Conservation (phyloP, 1,140 invertebrate genomes). For the Agraylea sexmaculata region DNA sequence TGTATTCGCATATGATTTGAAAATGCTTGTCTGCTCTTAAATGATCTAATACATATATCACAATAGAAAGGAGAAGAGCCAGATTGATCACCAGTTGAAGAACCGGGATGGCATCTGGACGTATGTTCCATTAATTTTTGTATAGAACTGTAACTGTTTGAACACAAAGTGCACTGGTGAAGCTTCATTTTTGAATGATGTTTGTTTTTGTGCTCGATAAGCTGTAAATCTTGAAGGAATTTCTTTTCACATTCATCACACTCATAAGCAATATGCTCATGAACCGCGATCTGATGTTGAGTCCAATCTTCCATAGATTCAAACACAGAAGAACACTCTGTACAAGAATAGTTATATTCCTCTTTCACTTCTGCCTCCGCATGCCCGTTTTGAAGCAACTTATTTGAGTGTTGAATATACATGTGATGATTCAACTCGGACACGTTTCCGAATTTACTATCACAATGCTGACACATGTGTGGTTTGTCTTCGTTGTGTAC, state of each 20-base stretch:
- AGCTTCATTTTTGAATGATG: conserved; percentile 53
- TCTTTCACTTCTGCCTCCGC: conserved; percentile 27
- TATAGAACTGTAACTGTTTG: conserved; percentile 47
- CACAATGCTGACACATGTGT: conserved; percentile 37
- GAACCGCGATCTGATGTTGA: conserved; percentile 40
- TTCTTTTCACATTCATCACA: conserved; percentile 51
- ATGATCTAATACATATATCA: conserved; percentile 35
- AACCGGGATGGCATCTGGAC: conserved; percentile 32
- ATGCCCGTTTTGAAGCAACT: conserved; percentile 9
- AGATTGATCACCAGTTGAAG: conserved; percentile 14
- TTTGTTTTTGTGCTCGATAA: conserved; percentile 51
- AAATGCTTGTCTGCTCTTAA: conserved; percentile 38
- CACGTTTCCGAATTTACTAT: conserved; percentile 34
- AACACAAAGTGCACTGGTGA: conserved; percentile 47
- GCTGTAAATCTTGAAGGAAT: conserved; percentile 44
- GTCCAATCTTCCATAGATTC: conserved; percentile 41
- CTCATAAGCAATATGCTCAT: conserved; percentile 38
- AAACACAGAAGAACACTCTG: conserved; percentile 43
- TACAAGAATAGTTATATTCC: conserved; percentile 43
- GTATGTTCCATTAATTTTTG: conserved; percentile 44
- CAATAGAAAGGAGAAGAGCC: conserved; percentile 34
- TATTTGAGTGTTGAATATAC: conserved; percentile 33
- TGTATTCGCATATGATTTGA: conserved; percentile 42
- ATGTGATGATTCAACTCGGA: conserved; percentile 38
- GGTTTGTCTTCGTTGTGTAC: conserved; percentile 36